A percentile compares a stretch with the other conserved stretches of the same genome.
Conservation (phyloP, 2,797 vertebrate genomes). For the Parauchenoglanis punctatus region DNA sequence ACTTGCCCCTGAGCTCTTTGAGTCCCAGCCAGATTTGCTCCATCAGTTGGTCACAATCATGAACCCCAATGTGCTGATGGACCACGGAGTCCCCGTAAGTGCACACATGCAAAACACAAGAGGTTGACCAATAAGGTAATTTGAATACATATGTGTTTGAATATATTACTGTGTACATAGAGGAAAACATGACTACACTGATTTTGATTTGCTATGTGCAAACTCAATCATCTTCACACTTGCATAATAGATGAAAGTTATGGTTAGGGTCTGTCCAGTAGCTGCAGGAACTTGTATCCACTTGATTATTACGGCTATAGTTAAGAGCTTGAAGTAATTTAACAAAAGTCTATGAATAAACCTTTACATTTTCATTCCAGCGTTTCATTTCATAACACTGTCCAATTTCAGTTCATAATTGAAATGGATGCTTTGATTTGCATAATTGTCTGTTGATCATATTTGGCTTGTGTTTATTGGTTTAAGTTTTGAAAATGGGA, state of each 20-base stretch:
- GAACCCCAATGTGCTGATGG: constrained; percentile 98
- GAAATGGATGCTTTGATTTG: too few relatives aligned
- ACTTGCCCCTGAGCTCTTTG: constrained; percentile 94
- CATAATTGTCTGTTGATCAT: too few relatives aligned
- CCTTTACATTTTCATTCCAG: too few relatives aligned
- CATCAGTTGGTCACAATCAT: constrained; percentile 99
- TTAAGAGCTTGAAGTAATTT: too few relatives aligned
- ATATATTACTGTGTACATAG: neutral
- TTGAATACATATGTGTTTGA: neutral
- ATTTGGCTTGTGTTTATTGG: too few relatives aligned
- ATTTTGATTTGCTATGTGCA: neutral
- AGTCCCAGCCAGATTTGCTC: constrained; percentile 95
- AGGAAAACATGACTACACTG: neutral
- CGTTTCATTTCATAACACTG: too few relatives aligned
- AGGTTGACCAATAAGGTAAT: neutral
- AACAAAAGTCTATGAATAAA: too few relatives aligned
- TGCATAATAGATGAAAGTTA: neutral
- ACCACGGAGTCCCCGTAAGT: constrained; percentile 93
- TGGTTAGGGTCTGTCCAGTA: neutral
- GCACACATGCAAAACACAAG: neutral
- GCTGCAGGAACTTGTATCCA: neutral
- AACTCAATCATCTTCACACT: neutral
- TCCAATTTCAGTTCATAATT: too few relatives aligned
- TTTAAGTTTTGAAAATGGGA: too few relatives aligned
- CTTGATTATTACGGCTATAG: neutral